Base-by-base conservation (phyloP, 1,140 invertebrate species). In the Cotesia typhae region DNA sequence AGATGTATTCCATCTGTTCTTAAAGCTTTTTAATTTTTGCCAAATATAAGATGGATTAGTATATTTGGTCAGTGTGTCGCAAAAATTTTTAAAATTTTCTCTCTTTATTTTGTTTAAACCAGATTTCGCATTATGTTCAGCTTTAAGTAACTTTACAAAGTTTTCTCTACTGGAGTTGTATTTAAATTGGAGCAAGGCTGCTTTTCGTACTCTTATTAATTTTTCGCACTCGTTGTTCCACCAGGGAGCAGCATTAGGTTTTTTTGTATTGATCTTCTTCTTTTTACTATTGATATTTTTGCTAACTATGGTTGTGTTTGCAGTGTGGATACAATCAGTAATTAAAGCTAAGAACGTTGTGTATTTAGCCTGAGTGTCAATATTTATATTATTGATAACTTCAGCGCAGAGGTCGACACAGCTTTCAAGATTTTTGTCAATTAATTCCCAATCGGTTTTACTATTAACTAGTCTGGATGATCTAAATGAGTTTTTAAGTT, bases 1-100 rank as follows among this genome's bases (percentile, higher is more conserved):
- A 10, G 38, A 20, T 12, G 63, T 47, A 35, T 61, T 55, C 36
- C 28, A 71, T 52, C 60, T 71, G 9, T 63, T 64, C 37, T 52
- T 71, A 28, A 64, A 53, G 1, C 4, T 20, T 35, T 51, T 71
- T 12, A 71, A 14, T 35, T 63, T 35, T 35, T 38, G 35, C 69
- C 69, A 71, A 35, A 71, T 28, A 51, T 51, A 68, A 1, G 64
- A 12, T 38, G 64, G 64, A 66, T 51, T 66, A 6, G 38, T 47
- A 51, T 47, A 12, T 41, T 51, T 66, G 9, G 64, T 66, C 47
- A 66, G n/a, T 28, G 7, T 14, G 6, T 66, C 38, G 7, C 36
- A 55, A 12, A 55, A 68, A 35, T 68, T 20, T 68, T 20, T 5
- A 53, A 35, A 55, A 55, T 10, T 68, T 35, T 68, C 53, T 55